Evolutionary conservation across 1,140 invertebrate species (phyloP).

Genomic region (Agrilus planipennis): DNA sequence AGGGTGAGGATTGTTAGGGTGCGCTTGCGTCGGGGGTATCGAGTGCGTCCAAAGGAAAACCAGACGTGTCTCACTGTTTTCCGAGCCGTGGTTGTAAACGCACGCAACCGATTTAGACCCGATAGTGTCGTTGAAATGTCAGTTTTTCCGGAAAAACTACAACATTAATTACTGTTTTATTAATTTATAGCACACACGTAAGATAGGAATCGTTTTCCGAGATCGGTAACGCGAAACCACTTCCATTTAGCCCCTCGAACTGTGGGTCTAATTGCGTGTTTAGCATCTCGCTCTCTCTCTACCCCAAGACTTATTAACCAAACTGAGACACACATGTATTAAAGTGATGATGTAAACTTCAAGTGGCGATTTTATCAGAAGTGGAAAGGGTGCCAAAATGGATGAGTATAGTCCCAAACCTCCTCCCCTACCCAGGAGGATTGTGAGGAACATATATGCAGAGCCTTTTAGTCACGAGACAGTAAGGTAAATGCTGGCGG

Average conservation of each 20-base stretch:
- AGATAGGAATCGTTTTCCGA: too few species aligned
- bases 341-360: constrained; percentile 7
- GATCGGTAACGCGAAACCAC: too few species aligned
- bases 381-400: constrained; percentile 25
- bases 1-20: constrained; percentile 13
- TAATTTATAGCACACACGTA: constrained; percentile 14
- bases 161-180: constrained; percentile 20
- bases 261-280: too few species aligned
- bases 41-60: constrained; percentile 28
- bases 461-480: constrained; percentile 42
- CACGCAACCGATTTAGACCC: constrained; percentile 15
- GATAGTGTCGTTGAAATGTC: constrained; percentile 18
- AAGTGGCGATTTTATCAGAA: constrained; percentile 1
- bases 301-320: too few species aligned
- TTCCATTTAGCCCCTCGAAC: too few species aligned
- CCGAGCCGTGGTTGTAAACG: constrained; percentile 21
- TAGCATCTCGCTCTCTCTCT: too few species aligned
- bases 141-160: constrained; percentile 21
- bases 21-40: constrained; percentile 24
- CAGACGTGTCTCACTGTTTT: constrained; percentile 31
- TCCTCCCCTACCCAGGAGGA: constrained; percentile 37
- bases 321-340: too few species aligned
- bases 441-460: constrained; percentile 42
- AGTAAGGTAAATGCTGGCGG: constrained; percentile 27
- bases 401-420: constrained; percentile 41